These are phyloP conservation scores for Heterocephalus glaber DNA, from an alignment of 2,113 vertebrate genomes.

Conservation along the genomic window DNA sequence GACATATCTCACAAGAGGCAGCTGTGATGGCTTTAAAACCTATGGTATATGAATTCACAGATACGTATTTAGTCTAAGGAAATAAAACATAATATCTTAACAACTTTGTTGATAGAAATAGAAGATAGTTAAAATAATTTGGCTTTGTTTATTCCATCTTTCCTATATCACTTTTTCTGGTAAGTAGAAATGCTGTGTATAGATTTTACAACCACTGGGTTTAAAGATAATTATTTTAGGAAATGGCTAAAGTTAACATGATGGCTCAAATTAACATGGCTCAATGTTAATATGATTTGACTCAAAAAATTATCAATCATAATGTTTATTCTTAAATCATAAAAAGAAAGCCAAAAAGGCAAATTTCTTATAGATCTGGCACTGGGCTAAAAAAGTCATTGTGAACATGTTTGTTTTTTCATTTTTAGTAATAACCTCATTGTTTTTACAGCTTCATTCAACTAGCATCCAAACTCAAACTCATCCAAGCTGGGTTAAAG, in stretches of 20 bases:
- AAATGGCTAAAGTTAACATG: not conserved
- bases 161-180: not conserved
- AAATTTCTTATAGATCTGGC: not conserved
- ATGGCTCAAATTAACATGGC: conserved; percentile 5
- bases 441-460: conserved; percentile 13
- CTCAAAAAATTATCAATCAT: not conserved
- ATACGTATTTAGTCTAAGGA: not conserved
- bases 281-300: too few relatives aligned
- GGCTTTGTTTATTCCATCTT: not conserved
- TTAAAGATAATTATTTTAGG: not conserved
- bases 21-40: not conserved
- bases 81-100: not conserved
- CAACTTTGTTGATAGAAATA: not conserved
- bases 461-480: not conserved
- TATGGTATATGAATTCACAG: not conserved
- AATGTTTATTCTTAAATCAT: not conserved
- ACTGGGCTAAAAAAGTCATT: not conserved
- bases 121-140: not conserved
- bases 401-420: not conserved
- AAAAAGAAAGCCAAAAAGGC: not conserved
- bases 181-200: not conserved
- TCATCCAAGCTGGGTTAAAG: not conserved
- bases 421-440: not conserved
- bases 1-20: not conserved
- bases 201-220: not conserved